phyloP scores from a whole-genome alignment of 1,140 invertebrate genomes.

The Oppia nitens region DNA sequence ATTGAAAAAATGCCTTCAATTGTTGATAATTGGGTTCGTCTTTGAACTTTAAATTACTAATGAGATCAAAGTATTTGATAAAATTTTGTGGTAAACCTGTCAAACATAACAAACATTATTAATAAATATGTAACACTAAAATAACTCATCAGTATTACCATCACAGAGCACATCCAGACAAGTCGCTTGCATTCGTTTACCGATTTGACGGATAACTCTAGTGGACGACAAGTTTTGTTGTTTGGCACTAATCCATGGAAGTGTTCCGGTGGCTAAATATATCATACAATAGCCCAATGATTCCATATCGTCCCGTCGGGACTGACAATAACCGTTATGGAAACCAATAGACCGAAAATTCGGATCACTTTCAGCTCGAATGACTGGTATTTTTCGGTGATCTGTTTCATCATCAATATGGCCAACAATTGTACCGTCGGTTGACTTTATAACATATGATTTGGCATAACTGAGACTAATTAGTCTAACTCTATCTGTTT shows the following conservation, averaged over 20 bases:
- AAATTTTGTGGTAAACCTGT: background rate
- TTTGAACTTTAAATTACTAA: background rate
- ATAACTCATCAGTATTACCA: background rate
- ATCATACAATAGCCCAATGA: background rate
- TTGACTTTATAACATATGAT: background rate
- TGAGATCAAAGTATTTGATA: background rate
- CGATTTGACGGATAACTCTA: background rate
- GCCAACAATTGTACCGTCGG: background rate
- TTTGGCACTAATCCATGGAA: background rate
- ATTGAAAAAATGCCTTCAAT: no score
- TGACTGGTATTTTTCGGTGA: background rate
- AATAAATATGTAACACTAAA: background rate
- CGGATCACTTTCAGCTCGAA: background rate
- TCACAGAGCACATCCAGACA: background rate
- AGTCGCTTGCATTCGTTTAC: background rate
- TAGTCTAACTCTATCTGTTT: background rate
- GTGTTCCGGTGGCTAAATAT: background rate
- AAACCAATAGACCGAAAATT: background rate
- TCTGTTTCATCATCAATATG: background rate
- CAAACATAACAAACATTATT: background rate
- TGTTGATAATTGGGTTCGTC: background rate
- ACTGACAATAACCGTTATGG: background rate
- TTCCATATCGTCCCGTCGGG: background rate
- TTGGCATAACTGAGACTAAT: background rate
- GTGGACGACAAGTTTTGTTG: background rate